Evolutionary conservation across 2,888 invertebrate species (phyloP).

Genomic region (Rhynchonema sp.): DNA sequence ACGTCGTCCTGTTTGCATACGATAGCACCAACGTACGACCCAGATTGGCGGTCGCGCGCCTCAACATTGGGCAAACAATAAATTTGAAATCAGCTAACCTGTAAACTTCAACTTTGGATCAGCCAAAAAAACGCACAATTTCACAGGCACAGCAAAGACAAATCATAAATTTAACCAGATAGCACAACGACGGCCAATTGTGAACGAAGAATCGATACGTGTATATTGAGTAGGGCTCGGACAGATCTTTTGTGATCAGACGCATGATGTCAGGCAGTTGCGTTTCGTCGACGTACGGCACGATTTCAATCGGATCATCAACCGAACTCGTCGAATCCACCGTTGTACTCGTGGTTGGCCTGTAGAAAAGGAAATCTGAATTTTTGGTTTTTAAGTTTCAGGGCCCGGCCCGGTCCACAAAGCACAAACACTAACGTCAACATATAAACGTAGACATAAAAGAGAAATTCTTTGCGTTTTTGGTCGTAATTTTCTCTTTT

Average conservation of each 20-base stretch:
- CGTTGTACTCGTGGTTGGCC: no score
- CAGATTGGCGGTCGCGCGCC: conserved; percentile 5
- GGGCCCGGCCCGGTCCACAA: no score
- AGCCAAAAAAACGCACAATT: not conserved
- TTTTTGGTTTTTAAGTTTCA: no score
- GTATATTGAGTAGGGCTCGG: conserved; percentile 98
- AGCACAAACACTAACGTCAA: no score
- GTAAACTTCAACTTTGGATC: not conserved
- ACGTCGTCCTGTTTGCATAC: conserved; percentile 63
- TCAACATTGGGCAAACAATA: not conserved
- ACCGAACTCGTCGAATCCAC: no score
- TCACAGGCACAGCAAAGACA: not conserved
- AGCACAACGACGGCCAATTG: conserved; percentile 98
- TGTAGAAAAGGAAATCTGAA: no score
- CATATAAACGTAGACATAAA: no score
- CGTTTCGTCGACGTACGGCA: conserved; percentile 65
- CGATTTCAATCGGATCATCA: not conserved
- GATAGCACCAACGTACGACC: conserved; percentile 76
- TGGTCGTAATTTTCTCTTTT: no score
- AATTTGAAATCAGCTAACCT: not conserved
- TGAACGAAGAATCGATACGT: conserved; percentile 99
- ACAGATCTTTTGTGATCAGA: conserved; percentile 92
- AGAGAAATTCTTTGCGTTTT: no score
- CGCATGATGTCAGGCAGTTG: conserved; percentile 98
- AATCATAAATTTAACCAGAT: conserved; percentile 46